Percentiles rank a stretch among this genome's conserved stretches.
Conservation (phyloP, 2,797 vertebrate species). For the Phrynocephalus forsythii region DNA sequence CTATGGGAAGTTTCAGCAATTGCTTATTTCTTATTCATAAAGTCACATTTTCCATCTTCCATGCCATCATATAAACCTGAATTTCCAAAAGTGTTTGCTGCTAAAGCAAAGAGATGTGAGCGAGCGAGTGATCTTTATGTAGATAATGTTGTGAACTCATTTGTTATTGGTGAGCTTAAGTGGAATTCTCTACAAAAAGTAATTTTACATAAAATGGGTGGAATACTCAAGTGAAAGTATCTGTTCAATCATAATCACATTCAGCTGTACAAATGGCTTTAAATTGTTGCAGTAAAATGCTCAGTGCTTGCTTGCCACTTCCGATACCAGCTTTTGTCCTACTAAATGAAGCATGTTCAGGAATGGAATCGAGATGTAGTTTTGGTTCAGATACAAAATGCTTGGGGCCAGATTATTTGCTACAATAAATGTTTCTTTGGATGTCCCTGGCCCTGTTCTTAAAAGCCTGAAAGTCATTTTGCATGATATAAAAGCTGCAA, state of each 20-base stretch:
- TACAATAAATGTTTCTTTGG: background rate
- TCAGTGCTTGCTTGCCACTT: background rate
- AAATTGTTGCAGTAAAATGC: constrained; percentile 25
- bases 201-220: constrained; percentile 43
- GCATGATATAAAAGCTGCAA: background rate
- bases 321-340: background rate
- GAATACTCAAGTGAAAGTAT: constrained; percentile 29
- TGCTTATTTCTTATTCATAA: constrained; percentile 72
- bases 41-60: constrained; percentile 60
- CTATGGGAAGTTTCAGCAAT: constrained; percentile 63
- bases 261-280: background rate
- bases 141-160: constrained; percentile 43
- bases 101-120: constrained; percentile 48
- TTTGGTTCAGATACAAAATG: background rate
- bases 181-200: constrained; percentile 50
- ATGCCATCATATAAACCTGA: constrained; percentile 64
- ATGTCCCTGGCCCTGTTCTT: background rate
- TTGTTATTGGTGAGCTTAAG: constrained; percentile 59
- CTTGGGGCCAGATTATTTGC: background rate
- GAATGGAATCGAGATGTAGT: background rate
- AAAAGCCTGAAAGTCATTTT: constrained; percentile 8
- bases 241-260: background rate
- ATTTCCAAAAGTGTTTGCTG: constrained; percentile 52
- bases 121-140: constrained; percentile 48
- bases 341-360: constrained; percentile 1